These are phyloP conservation scores for Platygyra sinensis DNA, from an alignment of 64 coral and sea anemone species.

Conservation along the genomic window DNA sequence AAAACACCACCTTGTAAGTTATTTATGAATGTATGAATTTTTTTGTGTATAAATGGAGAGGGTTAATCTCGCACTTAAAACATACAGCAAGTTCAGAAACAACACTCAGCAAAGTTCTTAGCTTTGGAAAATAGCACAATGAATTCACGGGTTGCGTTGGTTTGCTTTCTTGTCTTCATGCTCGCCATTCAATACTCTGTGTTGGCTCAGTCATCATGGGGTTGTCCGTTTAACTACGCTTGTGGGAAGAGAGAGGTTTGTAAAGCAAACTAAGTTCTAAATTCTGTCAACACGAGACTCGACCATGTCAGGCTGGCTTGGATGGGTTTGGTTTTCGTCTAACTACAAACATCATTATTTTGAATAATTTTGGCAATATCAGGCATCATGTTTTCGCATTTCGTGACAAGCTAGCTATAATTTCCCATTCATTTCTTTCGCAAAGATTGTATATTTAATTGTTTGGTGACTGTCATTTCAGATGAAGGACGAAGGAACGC, in stretches of 20 bases:
- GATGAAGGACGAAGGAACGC: not conserved
- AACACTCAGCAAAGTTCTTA: not conserved
- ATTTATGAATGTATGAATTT: too few relatives aligned
- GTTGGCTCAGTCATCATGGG: not conserved
- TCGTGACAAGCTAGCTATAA: too few relatives aligned
- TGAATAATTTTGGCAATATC: too few relatives aligned
- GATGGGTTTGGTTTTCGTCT: too few relatives aligned
- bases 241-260: not conserved
- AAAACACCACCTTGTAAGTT: too few relatives aligned
- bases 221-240: not conserved
- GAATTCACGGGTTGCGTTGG: not conserved
- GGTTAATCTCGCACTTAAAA: not conserved
- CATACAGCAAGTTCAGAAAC: not conserved
- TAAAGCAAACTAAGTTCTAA: not conserved
- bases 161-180: not conserved
- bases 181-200: not conserved
- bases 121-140: not conserved
- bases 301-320: too few relatives aligned
- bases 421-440: not conserved
- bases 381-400: too few relatives aligned
- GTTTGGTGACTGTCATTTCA: not conserved
- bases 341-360: too few relatives aligned
- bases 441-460: not conserved
- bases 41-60: too few relatives aligned
- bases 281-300: too few relatives aligned